Conservation (phyloP, 2,888 invertebrate genomes). For the Volucella bombylans region DNA sequence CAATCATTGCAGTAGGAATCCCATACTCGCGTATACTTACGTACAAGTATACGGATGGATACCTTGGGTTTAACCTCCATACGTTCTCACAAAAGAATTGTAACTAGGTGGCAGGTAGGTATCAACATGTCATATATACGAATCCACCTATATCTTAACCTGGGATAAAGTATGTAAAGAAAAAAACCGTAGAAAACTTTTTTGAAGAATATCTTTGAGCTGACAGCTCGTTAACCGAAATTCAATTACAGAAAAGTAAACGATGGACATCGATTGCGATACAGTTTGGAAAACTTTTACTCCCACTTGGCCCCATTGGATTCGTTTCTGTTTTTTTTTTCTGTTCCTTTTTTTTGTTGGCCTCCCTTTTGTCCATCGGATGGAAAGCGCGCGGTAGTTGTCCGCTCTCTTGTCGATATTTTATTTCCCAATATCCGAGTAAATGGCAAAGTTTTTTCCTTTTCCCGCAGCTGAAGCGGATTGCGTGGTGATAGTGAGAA, state of each 20-base stretch:
- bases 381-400: too few species aligned
- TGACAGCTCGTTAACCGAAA: constrained; percentile 66
- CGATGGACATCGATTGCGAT: constrained; percentile 61
- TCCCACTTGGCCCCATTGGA: constrained; percentile 9
- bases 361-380: too few species aligned
- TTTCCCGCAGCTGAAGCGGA: neutral
- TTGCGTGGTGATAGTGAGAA: neutral
- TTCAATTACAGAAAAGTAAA: constrained; percentile 65
- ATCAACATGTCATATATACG: neutral
- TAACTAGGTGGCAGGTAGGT: constrained; percentile 5
- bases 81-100: constrained; percentile 25
- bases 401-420: constrained; percentile 31
- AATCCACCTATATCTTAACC: neutral
- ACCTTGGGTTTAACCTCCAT: constrained; percentile 9
- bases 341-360: neutral
- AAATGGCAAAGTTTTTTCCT: constrained; percentile 56
- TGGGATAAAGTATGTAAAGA: neutral
- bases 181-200: constrained; percentile 10
- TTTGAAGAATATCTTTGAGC: constrained; percentile 50
- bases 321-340: neutral
- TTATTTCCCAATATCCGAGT: constrained; percentile 48
- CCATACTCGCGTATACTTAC: too few species aligned
- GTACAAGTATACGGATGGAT: neutral
- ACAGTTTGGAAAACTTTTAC: constrained; percentile 58
- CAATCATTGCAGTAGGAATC: neutral